Conservation (phyloP, 2,888 invertebrate genomes). For the Drosophila austrosaltans region DNA sequence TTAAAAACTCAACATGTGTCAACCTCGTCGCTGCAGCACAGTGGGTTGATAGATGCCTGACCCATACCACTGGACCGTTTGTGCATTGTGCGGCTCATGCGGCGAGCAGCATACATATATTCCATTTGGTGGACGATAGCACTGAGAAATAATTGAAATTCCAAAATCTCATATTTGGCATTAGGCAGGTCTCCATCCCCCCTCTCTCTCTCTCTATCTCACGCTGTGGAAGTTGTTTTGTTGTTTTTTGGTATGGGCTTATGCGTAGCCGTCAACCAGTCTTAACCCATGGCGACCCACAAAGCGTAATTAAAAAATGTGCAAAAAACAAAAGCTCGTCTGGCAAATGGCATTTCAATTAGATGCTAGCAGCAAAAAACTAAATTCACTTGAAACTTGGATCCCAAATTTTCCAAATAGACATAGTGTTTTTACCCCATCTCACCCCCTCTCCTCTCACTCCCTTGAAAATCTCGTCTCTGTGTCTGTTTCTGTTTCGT, state of each 20-base stretch:
- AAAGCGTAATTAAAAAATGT: conserved; percentile 69
- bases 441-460: not conserved
- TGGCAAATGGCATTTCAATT: conserved; percentile 76
- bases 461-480: not conserved
- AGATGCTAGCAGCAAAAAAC: conserved; percentile 45
- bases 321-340: conserved; percentile 5
- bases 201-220: not conserved
- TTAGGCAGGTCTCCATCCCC: not conserved
- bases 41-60: conserved; percentile 10
- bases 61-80: not conserved
- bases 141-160: conserved; percentile 25
- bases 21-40: conserved; percentile 3
- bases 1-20: conserved; percentile 11
- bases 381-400: conserved; percentile 45
- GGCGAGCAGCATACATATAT: not conserved
- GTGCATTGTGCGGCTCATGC: not conserved
- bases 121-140: conserved; percentile 8
- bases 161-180: conserved; percentile 30
- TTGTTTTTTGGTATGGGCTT: conserved; percentile 53
- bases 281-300: conserved; percentile 74
- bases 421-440: not conserved
- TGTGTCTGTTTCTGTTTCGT: conserved; percentile 56
- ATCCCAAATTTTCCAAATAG: conserved; percentile 28
- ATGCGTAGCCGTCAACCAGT: conserved; percentile 57
- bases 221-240: conserved; percentile 7